These are phyloP conservation scores for Chrysolina oricalcia DNA, from an alignment of 2,888 invertebrate genomes.

Conservation along the genomic window DNA sequence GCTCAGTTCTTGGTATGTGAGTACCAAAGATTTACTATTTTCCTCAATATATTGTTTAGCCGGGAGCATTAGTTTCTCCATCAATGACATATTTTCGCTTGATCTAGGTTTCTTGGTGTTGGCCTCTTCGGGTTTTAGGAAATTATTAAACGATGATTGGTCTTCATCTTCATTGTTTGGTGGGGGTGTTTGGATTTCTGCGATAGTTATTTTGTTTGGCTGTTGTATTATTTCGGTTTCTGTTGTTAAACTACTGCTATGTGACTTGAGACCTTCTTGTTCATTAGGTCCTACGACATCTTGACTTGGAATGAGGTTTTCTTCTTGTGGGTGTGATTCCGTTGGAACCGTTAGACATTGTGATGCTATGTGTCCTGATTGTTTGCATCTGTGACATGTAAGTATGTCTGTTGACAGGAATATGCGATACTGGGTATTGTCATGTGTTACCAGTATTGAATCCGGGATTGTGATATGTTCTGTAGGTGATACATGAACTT, in stretches of 20 bases:
- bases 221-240: slow-evolving; percentile 8
- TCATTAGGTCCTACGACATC: neutral
- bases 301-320: neutral
- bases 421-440: neutral
- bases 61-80: neutral
- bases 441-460: neutral
- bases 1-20: slow-evolving; percentile 8
- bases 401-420: neutral
- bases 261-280: neutral
- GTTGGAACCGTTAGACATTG: neutral
- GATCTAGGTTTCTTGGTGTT: neutral
- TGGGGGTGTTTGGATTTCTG: too few relatives aligned
- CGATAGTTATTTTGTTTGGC: neutral
- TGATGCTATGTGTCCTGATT: neutral
- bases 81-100: neutral
- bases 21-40: neutral
- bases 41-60: slow-evolving; percentile 1
- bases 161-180: neutral
- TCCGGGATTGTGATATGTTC: neutral
- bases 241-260: neutral
- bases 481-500: too few relatives aligned
- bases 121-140: neutral
- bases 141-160: neutral
- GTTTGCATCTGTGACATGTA: neutral
- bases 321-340: neutral